Evolutionary conservation across 2,113 vertebrate genomes (phyloP), one percentile per base, ranked within the genome.

Genomic region (Stictonetta naevosa): DNA sequence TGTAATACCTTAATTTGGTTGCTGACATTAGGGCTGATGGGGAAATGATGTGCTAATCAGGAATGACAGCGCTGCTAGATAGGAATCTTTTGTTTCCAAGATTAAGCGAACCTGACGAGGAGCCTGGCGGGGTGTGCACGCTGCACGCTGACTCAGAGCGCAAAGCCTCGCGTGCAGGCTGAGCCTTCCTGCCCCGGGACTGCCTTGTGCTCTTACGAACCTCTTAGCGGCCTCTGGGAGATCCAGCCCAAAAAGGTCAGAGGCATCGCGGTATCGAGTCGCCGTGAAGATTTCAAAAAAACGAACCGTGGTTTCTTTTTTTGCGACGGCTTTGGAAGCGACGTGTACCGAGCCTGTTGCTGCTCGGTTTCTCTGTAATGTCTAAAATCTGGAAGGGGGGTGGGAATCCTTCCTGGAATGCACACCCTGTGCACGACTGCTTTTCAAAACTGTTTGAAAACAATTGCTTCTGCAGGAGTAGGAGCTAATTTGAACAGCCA

Each of bases 1-100:
- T 72, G 95, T 95, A 95, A 97, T 93, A 59, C 96, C 85, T 96
- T 96, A 93, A 95, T 95, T 95, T 90, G 80, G 74, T 68, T 95
- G 96, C 95, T 96, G 96, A 92, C 95, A 97, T 58, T 74, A 92
- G 52, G 76, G 92, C 91, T 91, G 91, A 58, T 86, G 93, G 68
- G 84, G 93, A 94, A 91, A 72, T 56, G 83, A 63, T 89, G 78
- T 63, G 82, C 81, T 92, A 91, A 88, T 29, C 46, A 26, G 95
- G 89, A 81, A 75, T 86, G 95, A 83, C 92, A 94, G 95, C 11
- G 0, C 55, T 38, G 90, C 68, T 15, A 94, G 90, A 93, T 90
- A 67, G 79, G 72, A 64, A 92, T 92, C 94, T 90, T 96, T 96
- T 96, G 95, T 96, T 86, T 46, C 19, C 2, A 52, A 36, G 68